phyloP scores from a whole-genome alignment of 30 jellyfish, hydroid and myxozoan genomes.

The Mastigias papua region DNA sequence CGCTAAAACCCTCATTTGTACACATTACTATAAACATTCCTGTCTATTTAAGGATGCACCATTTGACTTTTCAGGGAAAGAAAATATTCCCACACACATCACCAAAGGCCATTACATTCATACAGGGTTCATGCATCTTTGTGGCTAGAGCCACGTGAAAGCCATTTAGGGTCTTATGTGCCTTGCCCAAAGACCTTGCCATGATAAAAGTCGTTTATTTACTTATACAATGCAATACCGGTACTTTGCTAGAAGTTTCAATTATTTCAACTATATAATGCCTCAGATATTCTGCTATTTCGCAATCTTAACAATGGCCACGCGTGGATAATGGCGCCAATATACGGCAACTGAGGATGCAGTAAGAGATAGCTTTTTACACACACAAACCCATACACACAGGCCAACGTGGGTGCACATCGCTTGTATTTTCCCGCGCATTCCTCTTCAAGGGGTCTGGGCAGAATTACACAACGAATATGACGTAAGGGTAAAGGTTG shows the following conservation, averaged over 20 bases:
- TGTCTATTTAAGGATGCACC: not conserved
- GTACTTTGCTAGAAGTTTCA: not conserved
- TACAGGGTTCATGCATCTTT: not conserved
- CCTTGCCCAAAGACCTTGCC: not conserved
- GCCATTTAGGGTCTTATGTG: not conserved
- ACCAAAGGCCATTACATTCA: not conserved
- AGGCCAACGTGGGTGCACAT: slow-evolving; percentile 9
- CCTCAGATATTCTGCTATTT: slow-evolving; percentile 10
- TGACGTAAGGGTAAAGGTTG: not conserved
- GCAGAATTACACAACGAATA: not conserved
- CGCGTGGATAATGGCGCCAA: slow-evolving; percentile 84
- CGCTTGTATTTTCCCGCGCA: slow-evolving; percentile 64
- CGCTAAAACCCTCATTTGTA: slow-evolving; percentile 33
- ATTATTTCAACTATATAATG: not conserved
- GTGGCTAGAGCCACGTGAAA: not conserved
- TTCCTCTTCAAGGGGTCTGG: slow-evolving; percentile 36
- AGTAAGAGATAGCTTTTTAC: too few species aligned
- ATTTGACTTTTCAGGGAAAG: not conserved
- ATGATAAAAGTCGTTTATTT: not conserved
- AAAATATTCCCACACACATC: not conserved
- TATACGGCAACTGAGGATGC: too few species aligned
- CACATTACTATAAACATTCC: not conserved
- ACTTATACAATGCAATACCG: too few species aligned
- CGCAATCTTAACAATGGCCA: slow-evolving; percentile 34
- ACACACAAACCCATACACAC: too few species aligned